Evolutionary conservation across 2,888 invertebrate genomes (phyloP).

Genomic region (Graphium colonna): DNA sequence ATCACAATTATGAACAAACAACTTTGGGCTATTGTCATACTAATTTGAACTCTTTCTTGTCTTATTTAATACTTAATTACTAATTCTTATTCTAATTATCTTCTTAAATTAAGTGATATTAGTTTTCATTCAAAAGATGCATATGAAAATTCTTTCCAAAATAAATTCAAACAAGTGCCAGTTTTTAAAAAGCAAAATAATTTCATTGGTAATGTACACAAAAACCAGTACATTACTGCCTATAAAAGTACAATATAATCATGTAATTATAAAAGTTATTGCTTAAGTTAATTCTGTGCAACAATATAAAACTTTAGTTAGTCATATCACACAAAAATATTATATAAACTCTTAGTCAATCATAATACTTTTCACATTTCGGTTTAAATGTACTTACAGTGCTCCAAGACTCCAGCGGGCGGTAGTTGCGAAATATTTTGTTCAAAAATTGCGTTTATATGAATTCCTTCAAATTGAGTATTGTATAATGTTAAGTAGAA

Average conservation of each 20-base stretch:
- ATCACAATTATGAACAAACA: slow-evolving; percentile 28
- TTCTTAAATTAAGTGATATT: slow-evolving; percentile 1
- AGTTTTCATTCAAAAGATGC: neutral
- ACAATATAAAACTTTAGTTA: neutral
- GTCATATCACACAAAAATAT: neutral
- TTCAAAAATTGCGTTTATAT: no score
- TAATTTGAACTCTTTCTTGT: slow-evolving; percentile 51
- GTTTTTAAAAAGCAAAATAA: neutral
- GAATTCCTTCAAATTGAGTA: no score
- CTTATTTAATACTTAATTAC: slow-evolving; percentile 32
- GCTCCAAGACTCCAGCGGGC: neutral
- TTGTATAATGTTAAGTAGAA: slow-evolving; percentile 11
- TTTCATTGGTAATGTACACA: no score
- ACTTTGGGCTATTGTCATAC: slow-evolving; percentile 34
- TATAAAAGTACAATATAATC: no score
- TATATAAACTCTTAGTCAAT: neutral
- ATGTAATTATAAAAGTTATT: neutral
- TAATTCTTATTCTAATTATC: slow-evolving; percentile 7
- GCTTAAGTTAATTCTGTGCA: neutral
- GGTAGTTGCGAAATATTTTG: no score
- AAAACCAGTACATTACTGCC: no score
- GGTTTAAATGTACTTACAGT: neutral
- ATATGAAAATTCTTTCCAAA: neutral
- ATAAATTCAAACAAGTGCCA: neutral
- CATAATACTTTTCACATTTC: neutral